phyloP scores from a whole-genome alignment of 1,140 invertebrate species.

The Amyelois transitella region DNA sequence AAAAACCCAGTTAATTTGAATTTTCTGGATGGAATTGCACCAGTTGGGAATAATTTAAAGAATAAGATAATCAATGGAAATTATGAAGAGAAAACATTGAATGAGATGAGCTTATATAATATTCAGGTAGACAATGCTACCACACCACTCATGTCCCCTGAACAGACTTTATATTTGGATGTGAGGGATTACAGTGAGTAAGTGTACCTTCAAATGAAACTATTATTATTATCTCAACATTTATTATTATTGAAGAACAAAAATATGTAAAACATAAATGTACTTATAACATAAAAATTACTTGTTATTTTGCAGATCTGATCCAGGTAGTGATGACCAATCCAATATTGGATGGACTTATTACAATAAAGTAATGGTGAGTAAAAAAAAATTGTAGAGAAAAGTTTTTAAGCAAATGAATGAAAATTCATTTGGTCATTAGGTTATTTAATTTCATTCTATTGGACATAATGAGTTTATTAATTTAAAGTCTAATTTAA shows the following conservation, averaged over 20 bases:
- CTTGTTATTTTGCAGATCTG: constrained; percentile 56
- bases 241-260: neutral
- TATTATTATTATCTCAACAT: constrained; percentile 4
- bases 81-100: constrained; percentile 55
- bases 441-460: neutral
- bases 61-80: neutral
- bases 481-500: no score
- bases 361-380: constrained; percentile 80
- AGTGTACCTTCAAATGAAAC: constrained; percentile 20
- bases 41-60: constrained; percentile 22
- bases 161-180: constrained; percentile 77
- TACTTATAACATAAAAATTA: neutral
- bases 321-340: constrained; percentile 59
- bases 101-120: constrained; percentile 74
- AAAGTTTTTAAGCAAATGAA: no score
- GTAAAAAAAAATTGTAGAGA: neutral
- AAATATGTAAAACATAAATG: neutral
- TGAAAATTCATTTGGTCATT: neutral
- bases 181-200: constrained; percentile 76
- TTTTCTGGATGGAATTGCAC: constrained; percentile 54
- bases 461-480: no score
- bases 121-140: constrained; percentile 74
- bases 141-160: constrained; percentile 74
- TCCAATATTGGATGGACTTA: constrained; percentile 80
- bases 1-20: constrained; percentile 43